Conservation (phyloP, 2,113 vertebrate genomes). For the Ascaphus truei region DNA sequence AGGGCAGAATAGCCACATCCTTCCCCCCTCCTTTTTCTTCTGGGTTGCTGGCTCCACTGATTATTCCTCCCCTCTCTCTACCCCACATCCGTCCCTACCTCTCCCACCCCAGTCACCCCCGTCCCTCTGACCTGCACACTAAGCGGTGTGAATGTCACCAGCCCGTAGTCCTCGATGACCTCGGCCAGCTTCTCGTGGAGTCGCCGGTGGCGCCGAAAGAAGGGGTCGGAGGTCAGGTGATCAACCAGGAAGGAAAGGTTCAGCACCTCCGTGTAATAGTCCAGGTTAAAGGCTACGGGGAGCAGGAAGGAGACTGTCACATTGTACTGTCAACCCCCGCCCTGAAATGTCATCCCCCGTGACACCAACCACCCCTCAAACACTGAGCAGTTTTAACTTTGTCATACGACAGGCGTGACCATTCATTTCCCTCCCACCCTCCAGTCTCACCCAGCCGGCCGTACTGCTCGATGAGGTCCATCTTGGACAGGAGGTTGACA, state of each 20-base stretch:
- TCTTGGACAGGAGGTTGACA: conserved; percentile 93
- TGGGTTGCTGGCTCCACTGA: too few relatives aligned
- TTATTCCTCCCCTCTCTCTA: too few relatives aligned
- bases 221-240: conserved; percentile 85
- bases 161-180: conserved; percentile 89
- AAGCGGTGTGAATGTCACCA: conserved; percentile 91
- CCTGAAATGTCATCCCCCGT: too few relatives aligned
- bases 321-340: too few relatives aligned
- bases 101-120: too few relatives aligned
- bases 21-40: too few relatives aligned
- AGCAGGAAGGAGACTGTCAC: background rate
- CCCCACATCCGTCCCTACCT: too few relatives aligned
- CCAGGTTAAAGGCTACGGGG: conserved; percentile 88
- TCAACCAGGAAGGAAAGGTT: conserved; percentile 89
- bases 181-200: conserved; percentile 91
- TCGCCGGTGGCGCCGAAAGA: conserved; percentile 85
- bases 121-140: conserved; percentile 85
- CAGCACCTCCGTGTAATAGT: conserved; percentile 96
- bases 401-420: background rate
- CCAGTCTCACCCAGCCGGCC: conserved; percentile 81
- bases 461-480: conserved; percentile 94
- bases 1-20: too few relatives aligned
- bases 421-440: background rate
- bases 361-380: too few relatives aligned
- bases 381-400: too few relatives aligned